phyloP scores from a whole-genome alignment of 2,888 invertebrate genomes.

The Andrena dorsata region DNA sequence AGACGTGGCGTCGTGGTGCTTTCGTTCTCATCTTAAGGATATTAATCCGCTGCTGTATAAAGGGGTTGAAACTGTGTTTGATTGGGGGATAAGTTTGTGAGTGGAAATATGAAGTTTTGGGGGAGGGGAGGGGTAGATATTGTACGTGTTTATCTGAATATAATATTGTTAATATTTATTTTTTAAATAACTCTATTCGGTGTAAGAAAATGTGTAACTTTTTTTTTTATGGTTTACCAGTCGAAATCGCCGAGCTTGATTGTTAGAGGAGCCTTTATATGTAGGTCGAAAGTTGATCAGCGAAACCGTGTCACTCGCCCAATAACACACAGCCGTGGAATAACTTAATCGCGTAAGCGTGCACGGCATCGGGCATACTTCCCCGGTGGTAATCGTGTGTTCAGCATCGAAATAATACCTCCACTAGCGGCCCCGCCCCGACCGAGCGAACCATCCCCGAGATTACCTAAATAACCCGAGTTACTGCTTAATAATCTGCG shows the following conservation, averaged over 20 bases:
- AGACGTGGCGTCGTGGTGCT: not conserved
- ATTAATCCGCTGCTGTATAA: not conserved
- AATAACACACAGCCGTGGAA: not conserved
- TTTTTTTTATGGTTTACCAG: too few relatives aligned
- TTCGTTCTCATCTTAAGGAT: not conserved
- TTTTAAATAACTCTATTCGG: too few relatives aligned
- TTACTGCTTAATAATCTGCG: constrained; percentile 64
- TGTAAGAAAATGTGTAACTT: too few relatives aligned
- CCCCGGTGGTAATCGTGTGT: constrained; percentile 13
- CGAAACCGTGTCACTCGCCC: not conserved
- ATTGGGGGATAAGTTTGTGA: too few relatives aligned
- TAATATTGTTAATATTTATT: too few relatives aligned
- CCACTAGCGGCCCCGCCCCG: not conserved
- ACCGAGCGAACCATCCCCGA: constrained; percentile 27
- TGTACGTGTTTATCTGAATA: too few relatives aligned
- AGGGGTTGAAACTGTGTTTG: not conserved
- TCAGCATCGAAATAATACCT: constrained; percentile 46
- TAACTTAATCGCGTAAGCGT: not conserved
- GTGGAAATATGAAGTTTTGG: too few relatives aligned
- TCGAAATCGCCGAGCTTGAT: too few relatives aligned
- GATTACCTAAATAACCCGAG: constrained; percentile 60
- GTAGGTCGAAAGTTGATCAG: not conserved
- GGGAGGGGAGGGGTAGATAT: too few relatives aligned
- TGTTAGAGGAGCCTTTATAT: too few relatives aligned
- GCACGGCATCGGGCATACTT: constrained; percentile 17